Conservation (phyloP, 2,888 invertebrate species). For the Noctua fimbriata region DNA sequence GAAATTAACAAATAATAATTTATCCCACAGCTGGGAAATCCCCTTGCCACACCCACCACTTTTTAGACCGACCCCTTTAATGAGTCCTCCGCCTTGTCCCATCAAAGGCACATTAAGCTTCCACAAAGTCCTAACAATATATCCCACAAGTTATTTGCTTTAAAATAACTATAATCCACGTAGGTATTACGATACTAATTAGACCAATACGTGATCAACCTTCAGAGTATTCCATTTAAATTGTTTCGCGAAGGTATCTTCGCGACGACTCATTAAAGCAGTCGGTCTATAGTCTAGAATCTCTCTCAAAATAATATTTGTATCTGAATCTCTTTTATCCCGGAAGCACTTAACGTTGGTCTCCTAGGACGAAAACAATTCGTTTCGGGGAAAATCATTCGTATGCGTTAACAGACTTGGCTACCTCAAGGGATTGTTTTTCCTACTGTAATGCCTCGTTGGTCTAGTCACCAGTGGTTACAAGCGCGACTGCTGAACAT, state of each 20-base stretch:
- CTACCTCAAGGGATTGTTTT: background rate
- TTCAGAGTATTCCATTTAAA: too few species aligned
- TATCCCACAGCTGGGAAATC: background rate
- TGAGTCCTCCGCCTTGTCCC: too few species aligned
- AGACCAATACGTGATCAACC: too few species aligned
- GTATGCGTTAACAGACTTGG: background rate
- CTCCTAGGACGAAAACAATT: conserved; percentile 11
- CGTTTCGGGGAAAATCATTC: conserved; percentile 7
- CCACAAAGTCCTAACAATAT: too few species aligned
- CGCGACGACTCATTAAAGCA: too few species aligned
- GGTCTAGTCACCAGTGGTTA: background rate
- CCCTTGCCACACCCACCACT: background rate
- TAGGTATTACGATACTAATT: too few species aligned
- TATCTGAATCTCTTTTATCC: background rate
- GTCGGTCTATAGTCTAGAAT: background rate
- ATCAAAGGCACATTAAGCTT: too few species aligned
- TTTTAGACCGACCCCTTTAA: too few species aligned
- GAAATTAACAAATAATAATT: too few species aligned
- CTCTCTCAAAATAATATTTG: background rate
- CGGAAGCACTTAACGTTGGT: background rate
- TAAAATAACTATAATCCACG: too few species aligned
- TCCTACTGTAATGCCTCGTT: background rate
- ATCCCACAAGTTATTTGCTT: too few species aligned
- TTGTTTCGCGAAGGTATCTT: too few species aligned
- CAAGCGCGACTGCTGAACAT: background rate